Conservation (phyloP, 2,888 invertebrate genomes). For the Teinopalpus imperialis region DNA sequence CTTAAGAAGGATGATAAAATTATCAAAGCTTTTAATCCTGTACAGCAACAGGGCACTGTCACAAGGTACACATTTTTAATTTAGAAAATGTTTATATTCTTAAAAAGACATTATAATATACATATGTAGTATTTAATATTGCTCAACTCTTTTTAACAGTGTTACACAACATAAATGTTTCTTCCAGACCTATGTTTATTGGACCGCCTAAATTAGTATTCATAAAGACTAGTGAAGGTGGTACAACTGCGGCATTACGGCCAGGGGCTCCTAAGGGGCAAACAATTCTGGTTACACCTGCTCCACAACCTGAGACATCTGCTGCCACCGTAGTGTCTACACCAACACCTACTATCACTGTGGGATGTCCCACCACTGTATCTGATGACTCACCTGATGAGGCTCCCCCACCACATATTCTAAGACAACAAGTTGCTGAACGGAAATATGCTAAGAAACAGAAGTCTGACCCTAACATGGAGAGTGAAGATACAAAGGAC, state of each 20-base stretch:
- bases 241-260: slow-evolving; percentile 58
- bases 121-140: too few species aligned
- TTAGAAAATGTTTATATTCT: too few species aligned
- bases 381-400: slow-evolving; percentile 54
- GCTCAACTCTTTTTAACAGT: too few species aligned
- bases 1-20: slow-evolving; percentile 76
- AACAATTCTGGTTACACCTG: slow-evolving; percentile 63
- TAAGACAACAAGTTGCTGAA: slow-evolving; percentile 57
- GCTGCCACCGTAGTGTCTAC: slow-evolving; percentile 35
- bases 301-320: slow-evolving; percentile 40
- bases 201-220: slow-evolving; percentile 77
- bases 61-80: slow-evolving; percentile 45
- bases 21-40: slow-evolving; percentile 63
- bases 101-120: too few species aligned
- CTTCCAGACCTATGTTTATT: slow-evolving; percentile 72
- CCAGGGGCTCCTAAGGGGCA: slow-evolving; percentile 64
- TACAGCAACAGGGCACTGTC: slow-evolving; percentile 53
- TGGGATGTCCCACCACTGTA: slow-evolving; percentile 38
- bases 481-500: slow-evolving; percentile 53
- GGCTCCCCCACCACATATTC: slow-evolving; percentile 48
- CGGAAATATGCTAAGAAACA: slow-evolving; percentile 72
- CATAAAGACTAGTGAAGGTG: slow-evolving; percentile 72
- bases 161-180: too few species aligned
- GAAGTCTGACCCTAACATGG: slow-evolving; percentile 55
- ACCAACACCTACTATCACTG: slow-evolving; percentile 31